phyloP scores from a whole-genome alignment of 2,113 vertebrate species.

The Barbus barbus region DNA sequence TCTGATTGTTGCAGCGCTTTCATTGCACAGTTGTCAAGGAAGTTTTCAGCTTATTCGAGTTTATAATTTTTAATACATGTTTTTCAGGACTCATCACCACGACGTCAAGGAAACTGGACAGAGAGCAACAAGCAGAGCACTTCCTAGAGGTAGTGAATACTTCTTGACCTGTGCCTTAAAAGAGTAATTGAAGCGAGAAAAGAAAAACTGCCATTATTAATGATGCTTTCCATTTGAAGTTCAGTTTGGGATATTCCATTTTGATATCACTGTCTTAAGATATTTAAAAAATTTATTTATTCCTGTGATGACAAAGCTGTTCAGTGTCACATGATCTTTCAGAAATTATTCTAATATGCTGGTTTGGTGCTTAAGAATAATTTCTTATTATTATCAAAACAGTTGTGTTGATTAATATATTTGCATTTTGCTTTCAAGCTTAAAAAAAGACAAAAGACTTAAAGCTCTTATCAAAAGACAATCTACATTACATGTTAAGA shows the following conservation, averaged over 20 bases:
- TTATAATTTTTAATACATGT: conserved; percentile 42
- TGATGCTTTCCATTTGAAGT: background rate
- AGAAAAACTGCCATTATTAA: background rate
- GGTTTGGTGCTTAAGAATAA: background rate
- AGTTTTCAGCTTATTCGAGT: conserved; percentile 3
- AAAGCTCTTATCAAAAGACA: background rate
- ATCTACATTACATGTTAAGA: background rate
- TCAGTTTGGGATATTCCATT: background rate
- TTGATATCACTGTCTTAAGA: background rate
- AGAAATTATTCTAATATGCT: background rate
- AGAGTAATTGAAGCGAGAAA: background rate
- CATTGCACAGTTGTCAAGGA: background rate
- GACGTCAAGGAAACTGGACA: conserved; percentile 93
- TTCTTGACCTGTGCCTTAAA: background rate
- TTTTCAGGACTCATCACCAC: conserved; percentile 92
- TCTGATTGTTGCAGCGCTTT: background rate
- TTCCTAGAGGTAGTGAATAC: conserved; percentile 88
- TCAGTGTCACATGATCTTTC: background rate
- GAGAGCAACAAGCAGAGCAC: conserved; percentile 96
- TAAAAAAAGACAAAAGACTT: background rate
- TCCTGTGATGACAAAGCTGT: background rate
- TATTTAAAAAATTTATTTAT: background rate
- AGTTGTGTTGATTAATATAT: background rate
- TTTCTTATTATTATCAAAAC: background rate
- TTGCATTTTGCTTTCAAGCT: background rate